These are phyloP conservation scores for Caenorhabditis japonica DNA, from an alignment of 2,888 invertebrate genomes.

Conservation along the genomic window DNA sequence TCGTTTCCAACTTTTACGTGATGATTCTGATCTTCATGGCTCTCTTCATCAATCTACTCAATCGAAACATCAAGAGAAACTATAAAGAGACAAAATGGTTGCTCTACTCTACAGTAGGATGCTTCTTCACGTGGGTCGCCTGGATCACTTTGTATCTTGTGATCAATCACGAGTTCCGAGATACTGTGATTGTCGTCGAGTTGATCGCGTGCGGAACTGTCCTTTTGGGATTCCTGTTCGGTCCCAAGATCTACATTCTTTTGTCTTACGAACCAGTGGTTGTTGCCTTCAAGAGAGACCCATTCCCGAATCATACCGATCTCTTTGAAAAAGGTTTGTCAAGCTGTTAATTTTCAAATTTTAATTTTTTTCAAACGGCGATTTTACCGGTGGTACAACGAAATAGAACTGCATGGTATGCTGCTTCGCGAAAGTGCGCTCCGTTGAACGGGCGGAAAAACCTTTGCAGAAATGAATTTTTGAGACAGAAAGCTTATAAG, in stretches of 20 bases:
- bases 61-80: constrained; percentile 76
- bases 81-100: constrained; percentile 77
- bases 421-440: too few relatives aligned
- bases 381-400: too few relatives aligned
- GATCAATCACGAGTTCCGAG: constrained; percentile 56
- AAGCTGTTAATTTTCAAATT: too few relatives aligned
- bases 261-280: constrained; percentile 76
- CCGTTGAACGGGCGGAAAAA: background rate
- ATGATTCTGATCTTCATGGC: constrained; percentile 72
- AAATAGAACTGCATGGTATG: too few relatives aligned
- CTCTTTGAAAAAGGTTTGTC: constrained; percentile 68
- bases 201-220: constrained; percentile 71
- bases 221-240: constrained; percentile 75
- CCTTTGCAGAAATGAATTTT: too few relatives aligned
- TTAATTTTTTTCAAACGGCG: background rate
- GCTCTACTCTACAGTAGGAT: constrained; percentile 69
- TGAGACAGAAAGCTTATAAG: too few relatives aligned
- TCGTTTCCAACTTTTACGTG: constrained; percentile 69
- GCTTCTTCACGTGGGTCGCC: constrained; percentile 66
- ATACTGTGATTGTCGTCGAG: constrained; percentile 67
- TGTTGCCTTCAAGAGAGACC: constrained; percentile 71
- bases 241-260: constrained; percentile 77
- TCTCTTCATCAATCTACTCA: constrained; percentile 71
- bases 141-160: constrained; percentile 68
- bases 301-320: constrained; percentile 55